Conservation (phyloP, 2,888 invertebrate species). For the Eupithecia vulgata region DNA sequence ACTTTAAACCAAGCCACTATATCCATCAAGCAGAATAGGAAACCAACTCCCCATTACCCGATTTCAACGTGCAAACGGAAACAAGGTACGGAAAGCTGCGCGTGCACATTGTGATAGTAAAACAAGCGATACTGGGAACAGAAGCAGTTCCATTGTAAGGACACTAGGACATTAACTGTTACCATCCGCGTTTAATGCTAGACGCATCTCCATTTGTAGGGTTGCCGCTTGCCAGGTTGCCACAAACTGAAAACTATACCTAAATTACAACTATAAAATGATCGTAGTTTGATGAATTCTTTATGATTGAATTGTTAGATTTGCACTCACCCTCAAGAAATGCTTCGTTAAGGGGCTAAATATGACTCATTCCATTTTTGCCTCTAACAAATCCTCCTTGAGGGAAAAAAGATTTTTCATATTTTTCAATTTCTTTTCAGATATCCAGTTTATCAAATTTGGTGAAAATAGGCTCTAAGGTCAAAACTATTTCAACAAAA, state of each 20-base stretch:
- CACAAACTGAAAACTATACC: not conserved
- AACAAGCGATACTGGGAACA: slow-evolving; percentile 24
- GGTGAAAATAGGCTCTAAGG: no score
- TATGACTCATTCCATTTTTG: no score
- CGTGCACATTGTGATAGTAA: slow-evolving; percentile 34
- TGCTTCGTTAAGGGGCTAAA: no score
- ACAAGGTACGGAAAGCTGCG: slow-evolving; percentile 43
- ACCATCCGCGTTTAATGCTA: slow-evolving; percentile 42
- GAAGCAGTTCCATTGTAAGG: slow-evolving; percentile 37
- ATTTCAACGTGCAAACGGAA: slow-evolving; percentile 8
- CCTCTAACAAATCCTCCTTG: no score
- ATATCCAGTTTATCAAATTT: no score
- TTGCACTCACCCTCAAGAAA: no score
- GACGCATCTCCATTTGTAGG: slow-evolving; percentile 39
- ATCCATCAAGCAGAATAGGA: not conserved
- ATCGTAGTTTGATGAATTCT: no score
- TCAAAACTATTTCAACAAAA: no score
- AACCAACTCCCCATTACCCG: not conserved
- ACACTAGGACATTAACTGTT: slow-evolving; percentile 40
- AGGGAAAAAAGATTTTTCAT: no score
- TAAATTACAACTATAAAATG: no score
- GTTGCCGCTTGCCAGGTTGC: slow-evolving; percentile 36
- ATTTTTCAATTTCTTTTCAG: no score
- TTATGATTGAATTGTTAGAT: no score
- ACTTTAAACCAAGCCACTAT: not conserved